Percentiles rank a stretch among this genome's conserved stretches.
phyloP scores from a whole-genome alignment of 1,140 invertebrate species.

The Scylla paramamosain region DNA sequence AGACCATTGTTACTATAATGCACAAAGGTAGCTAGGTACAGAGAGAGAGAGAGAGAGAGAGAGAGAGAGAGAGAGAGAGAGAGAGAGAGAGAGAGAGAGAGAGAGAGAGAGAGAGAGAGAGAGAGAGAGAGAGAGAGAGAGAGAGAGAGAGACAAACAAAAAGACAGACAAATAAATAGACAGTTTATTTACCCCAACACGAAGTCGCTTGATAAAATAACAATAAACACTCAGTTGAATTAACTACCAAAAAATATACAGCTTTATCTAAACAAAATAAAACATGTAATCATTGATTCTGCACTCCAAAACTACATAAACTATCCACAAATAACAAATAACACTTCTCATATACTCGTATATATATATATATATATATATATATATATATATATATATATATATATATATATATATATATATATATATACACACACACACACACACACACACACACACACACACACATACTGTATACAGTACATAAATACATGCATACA shows the following conservation, averaged over 20 bases:
- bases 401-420: not conserved
- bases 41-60: not conserved
- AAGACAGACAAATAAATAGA: too few species aligned
- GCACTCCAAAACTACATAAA: not conserved
- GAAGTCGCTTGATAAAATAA: not conserved
- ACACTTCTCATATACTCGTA: not conserved
- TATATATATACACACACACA: not conserved
- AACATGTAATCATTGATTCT: not conserved
- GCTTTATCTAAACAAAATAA: not conserved
- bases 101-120: conserved; percentile 12
- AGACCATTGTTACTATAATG: too few species aligned
- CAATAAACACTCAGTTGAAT: not conserved
- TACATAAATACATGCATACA: too few species aligned
- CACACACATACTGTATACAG: too few species aligned
- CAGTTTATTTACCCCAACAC: not conserved
- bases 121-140: conserved; percentile 12
- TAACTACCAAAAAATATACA: not conserved
- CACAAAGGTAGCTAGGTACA: not conserved
- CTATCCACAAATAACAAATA: not conserved
- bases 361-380: not conserved
- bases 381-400: not conserved
- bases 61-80: not conserved
- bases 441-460: not conserved
- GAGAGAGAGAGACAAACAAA: not conserved
- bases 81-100: not conserved